Evolutionary conservation across 2,797 vertebrate species (phyloP).

Genomic region (Pseudomugil gertrudae): DNA sequence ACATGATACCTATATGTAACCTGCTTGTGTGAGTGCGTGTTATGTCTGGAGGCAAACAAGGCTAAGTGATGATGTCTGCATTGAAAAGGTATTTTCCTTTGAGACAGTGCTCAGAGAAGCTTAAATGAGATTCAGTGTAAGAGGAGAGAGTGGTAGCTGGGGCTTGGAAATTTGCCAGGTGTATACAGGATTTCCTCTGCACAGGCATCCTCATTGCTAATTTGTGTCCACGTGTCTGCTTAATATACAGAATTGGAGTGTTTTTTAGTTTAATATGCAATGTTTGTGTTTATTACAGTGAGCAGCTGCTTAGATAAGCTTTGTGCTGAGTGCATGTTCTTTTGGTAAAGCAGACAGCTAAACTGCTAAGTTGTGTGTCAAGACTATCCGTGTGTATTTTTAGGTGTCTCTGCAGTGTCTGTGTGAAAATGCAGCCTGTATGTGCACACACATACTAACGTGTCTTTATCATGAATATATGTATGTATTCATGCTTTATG

Average conservation of each 20-base stretch:
- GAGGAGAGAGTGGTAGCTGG: conserved; percentile 49
- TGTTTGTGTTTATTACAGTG: conserved; percentile 20
- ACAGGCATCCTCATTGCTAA: conserved; percentile 31
- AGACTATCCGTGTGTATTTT: conserved; percentile 28
- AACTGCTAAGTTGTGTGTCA: conserved; percentile 11
- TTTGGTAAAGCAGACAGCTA: not conserved
- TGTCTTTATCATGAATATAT: conserved; percentile 24
- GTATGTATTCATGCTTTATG: conserved; percentile 15
- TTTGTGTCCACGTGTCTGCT: conserved; percentile 40
- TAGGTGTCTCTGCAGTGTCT: conserved; percentile 24
- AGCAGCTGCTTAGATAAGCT: conserved; percentile 5
- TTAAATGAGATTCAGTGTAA: conserved; percentile 65
- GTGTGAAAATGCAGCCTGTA: conserved; percentile 13
- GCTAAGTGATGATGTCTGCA: conserved; percentile 58
- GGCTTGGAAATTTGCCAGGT: conserved; percentile 49
- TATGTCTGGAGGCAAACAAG: conserved; percentile 37
- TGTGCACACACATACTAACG: conserved; percentile 7
- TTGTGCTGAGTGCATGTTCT: conserved; percentile 16
- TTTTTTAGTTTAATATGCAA: conserved; percentile 8
- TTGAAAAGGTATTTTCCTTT: conserved; percentile 47
- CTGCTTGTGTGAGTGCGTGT: conserved; percentile 24
- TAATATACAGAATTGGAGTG: conserved; percentile 25
- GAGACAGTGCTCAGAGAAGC: conserved; percentile 52
- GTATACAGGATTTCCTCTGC: conserved; percentile 36
- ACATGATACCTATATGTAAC: conserved; percentile 45